Conservation (phyloP, 2,888 invertebrate genomes). For the Pterostichus niger region DNA sequence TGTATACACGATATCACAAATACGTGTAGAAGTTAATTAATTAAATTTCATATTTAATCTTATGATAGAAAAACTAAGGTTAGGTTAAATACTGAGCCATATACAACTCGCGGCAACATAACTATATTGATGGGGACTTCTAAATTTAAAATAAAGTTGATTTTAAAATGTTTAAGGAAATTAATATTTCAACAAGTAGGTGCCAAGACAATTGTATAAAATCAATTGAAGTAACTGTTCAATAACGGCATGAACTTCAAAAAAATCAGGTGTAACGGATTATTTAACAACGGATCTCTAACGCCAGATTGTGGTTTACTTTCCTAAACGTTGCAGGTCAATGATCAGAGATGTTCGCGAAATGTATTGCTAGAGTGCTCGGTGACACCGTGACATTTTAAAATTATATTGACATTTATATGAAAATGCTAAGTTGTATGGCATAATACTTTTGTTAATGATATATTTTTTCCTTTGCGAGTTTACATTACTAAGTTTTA, state of each 20-base stretch:
- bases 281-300: slow-evolving; percentile 35
- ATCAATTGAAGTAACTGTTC: slow-evolving; percentile 24
- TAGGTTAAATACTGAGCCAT: too few species aligned
- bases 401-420: slow-evolving; percentile 45
- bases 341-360: slow-evolving; percentile 16
- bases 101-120: too few species aligned
- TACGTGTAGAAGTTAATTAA: too few species aligned
- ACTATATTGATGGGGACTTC: too few species aligned
- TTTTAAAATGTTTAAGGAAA: too few species aligned
- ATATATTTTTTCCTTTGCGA: too few species aligned
- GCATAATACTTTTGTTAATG: neutral
- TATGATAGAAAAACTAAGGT: too few species aligned
- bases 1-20: too few species aligned
- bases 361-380: neutral
- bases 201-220: too few species aligned
- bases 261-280: slow-evolving; percentile 40
- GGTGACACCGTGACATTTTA: slow-evolving; percentile 33
- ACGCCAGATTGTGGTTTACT: slow-evolving; percentile 39
- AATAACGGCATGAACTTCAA: slow-evolving; percentile 20
- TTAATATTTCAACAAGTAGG: too few species aligned
- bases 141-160: too few species aligned
- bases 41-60: too few species aligned
- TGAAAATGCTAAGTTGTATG: slow-evolving; percentile 36
- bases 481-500: neutral
- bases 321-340: slow-evolving; percentile 37